Conservation (phyloP, 1,140 invertebrate species). For the Ceratina japonica region DNA sequence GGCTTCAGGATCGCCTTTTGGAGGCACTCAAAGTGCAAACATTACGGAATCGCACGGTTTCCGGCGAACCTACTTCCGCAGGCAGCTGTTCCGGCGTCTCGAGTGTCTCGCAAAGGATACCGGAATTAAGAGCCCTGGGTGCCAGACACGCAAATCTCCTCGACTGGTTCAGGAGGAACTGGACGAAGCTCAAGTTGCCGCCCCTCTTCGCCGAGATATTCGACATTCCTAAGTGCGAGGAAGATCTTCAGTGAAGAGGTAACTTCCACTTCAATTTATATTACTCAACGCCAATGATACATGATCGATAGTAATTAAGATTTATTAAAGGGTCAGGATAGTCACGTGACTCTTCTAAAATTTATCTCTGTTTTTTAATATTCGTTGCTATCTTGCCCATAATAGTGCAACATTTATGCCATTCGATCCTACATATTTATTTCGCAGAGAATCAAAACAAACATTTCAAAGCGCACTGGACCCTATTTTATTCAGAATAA, state of each 20-base stretch:
- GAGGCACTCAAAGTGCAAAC: constrained; percentile 91
- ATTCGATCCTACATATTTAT: too few species aligned
- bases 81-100: constrained; percentile 71
- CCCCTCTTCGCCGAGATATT: constrained; percentile 98
- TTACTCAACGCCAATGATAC: too few species aligned
- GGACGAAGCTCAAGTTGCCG: constrained; percentile 91
- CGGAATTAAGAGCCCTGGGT: constrained; percentile 91
- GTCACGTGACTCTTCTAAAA: too few species aligned
- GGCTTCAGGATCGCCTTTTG: constrained; percentile 90
- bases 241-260: constrained; percentile 83
- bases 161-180: constrained; percentile 94
- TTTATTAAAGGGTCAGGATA: too few species aligned
- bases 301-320: too few species aligned
- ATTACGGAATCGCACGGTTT: constrained; percentile 67
- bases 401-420: too few species aligned
- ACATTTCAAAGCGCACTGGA: too few species aligned
- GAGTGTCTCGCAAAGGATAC: constrained; percentile 81
- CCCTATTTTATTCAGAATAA: too few species aligned
- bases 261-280: neutral
- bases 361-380: too few species aligned
- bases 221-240: constrained; percentile 96
- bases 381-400: too few species aligned
- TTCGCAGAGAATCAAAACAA: too few species aligned
- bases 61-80: constrained; percentile 71
- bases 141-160: constrained; percentile 91